phyloP scores from a whole-genome alignment of 2,888 invertebrate genomes.

The Lamproptera curius region DNA sequence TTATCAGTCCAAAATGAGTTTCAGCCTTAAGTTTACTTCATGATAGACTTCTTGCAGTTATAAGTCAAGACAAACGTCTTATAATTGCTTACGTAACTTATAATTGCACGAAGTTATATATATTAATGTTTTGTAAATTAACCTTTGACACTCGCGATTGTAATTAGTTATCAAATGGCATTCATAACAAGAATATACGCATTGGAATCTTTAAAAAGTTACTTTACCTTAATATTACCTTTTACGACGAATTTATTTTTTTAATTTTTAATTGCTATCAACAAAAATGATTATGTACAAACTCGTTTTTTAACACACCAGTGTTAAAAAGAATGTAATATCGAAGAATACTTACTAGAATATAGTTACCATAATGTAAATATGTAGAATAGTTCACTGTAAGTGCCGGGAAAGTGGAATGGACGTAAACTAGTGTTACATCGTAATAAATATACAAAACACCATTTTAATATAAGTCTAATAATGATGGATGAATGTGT shows the following conservation, averaged over 20 bases:
- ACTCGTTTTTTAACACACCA: not conserved
- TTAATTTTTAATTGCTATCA: not conserved
- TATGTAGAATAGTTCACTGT: conserved; percentile 18
- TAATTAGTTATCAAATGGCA: too few species aligned
- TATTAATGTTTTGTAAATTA: too few species aligned
- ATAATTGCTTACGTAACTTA: too few species aligned
- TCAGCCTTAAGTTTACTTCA: too few species aligned
- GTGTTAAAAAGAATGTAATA: not conserved
- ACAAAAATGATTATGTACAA: not conserved
- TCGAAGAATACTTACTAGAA: conserved; percentile 7
- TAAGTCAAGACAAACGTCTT: too few species aligned
- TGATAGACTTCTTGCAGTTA: too few species aligned
- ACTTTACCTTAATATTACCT: too few species aligned
- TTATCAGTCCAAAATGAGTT: too few species aligned
- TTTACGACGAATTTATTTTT: too few species aligned
- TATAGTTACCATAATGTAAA: conserved; percentile 43
- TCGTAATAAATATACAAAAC: conserved; percentile 9
- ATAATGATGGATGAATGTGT: not conserved
- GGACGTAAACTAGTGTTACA: conserved; percentile 34
- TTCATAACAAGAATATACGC: not conserved
- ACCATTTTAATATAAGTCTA: conserved; percentile 6
- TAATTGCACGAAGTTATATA: too few species aligned
- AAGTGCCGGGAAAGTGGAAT: conserved; percentile 74
- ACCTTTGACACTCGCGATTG: too few species aligned
- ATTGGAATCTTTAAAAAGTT: not conserved